Conservation (phyloP, 2,113 vertebrate species). For the Hystrix cristata region DNA sequence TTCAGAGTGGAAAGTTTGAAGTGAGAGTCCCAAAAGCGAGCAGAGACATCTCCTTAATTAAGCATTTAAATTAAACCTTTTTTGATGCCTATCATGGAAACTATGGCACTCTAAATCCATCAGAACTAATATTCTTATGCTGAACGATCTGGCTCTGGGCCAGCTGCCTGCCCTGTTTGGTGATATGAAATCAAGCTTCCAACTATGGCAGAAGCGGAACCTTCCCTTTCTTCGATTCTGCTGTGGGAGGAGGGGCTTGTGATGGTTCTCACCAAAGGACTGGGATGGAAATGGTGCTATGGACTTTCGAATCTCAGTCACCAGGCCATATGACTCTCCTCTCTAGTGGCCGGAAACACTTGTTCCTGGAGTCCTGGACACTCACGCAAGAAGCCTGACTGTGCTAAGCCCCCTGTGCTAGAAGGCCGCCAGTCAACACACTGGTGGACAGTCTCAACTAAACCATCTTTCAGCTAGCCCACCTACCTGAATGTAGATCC, state of each 20-base stretch:
- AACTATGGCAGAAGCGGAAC: not conserved
- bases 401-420: not conserved
- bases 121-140: not conserved
- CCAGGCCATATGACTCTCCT: not conserved
- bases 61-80: not conserved
- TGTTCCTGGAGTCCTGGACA: not conserved
- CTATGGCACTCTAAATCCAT: too few relatives aligned
- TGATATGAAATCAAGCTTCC: not conserved
- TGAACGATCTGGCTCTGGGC: not conserved
- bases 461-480: not conserved
- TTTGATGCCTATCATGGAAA: rapidly evolving
- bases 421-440: not conserved
- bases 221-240: not conserved
- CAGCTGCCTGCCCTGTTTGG: not conserved
- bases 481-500: rapidly evolving
- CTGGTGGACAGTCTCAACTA: not conserved
- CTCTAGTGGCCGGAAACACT: not conserved
- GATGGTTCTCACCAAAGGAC: not conserved
- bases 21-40: not conserved
- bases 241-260: not conserved
- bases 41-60: not conserved
- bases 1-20: not conserved
- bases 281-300: not conserved
- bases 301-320: not conserved
- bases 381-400: rapidly evolving